Base-by-base conservation (phyloP, 2,888 invertebrate genomes). In the Clusia tigrina region DNA sequence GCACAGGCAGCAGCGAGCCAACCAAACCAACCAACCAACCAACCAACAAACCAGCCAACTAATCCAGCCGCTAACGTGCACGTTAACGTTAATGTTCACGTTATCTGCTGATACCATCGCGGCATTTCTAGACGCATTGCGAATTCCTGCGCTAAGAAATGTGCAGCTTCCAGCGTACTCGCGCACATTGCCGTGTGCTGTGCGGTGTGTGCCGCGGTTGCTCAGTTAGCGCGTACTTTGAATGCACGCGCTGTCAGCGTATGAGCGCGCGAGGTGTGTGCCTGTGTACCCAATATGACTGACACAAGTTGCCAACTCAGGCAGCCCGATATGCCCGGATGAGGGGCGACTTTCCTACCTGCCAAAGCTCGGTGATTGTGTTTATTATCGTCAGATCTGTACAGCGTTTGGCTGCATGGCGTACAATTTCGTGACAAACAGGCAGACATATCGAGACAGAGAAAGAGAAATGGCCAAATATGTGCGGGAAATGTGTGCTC, bases 91-190 rank as follows among this genome's bases (percentile, higher is more conserved):
- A n/a, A n/a, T n/a, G n/a, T 56, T 24, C 20, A 10, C 55, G 20
- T 32, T 20, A 20, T 20, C 54, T 18, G 10, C 54, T 26, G 12
- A 26, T 25, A 32, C 3, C 20, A 20, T 57, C 56, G 17, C 56
- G 46, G 42, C 5, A 26, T 17, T 20, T 55, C 22, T 55, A 17
- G 32, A 55, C 37, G 38, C 38, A 53, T 17, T 18, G 55, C 55
- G 32, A 32, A 26, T 54, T 24, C 26, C 32, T 15, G 23, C 24
- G 18, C 53, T 18, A 23, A 23, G n/a, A 51, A 20, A 51, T 10
- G 37, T n/a, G 10, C 42, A 42, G 42, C 42, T 42, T 42, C 42
- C 42, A 42, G 42, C 42, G 42, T 32, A 32, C 5, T 32, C 6
- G 32, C 12, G 32, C 12, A 32, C n/a, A 12, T 32, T 32, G 32